Evolutionary conservation across 2,888 invertebrate genomes (phyloP).

Genomic region (Drosophila antonietae): DNA sequence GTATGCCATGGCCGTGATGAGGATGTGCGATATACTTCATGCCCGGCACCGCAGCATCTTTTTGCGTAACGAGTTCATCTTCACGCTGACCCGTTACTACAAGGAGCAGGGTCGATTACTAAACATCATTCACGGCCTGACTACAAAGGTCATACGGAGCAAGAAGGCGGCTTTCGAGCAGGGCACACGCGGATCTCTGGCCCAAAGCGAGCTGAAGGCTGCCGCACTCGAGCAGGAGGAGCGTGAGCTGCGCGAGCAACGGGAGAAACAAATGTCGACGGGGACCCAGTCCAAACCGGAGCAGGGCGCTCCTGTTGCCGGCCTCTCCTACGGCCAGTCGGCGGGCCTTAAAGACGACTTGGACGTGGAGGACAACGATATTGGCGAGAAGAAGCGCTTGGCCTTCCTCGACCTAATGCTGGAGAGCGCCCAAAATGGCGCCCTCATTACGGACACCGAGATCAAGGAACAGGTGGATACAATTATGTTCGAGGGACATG

Average conservation of each 20-base stretch:
- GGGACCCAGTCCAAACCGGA: conserved; percentile 12
- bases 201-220: conserved; percentile 72
- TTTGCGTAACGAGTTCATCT: conserved; percentile 91
- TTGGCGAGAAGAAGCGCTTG: conserved; percentile 92
- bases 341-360: conserved; percentile 91
- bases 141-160: conserved; percentile 91
- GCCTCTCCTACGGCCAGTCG: conserved; percentile 90
- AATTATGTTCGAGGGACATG: conserved; percentile 95
- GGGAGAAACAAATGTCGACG: conserved; percentile 7
- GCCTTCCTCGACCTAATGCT: conserved; percentile 95
- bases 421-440: conserved; percentile 90
- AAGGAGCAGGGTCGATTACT: conserved; percentile 91
- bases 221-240: conserved; percentile 62
- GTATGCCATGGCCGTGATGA: conserved; percentile 95
- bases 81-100: conserved; percentile 91
- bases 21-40: conserved; percentile 94
- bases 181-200: conserved; percentile 86
- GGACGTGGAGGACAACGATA: conserved; percentile 91
- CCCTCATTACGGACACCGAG: conserved; percentile 90
- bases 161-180: conserved; percentile 91
- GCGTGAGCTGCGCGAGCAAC: conserved; percentile 29
- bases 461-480: conserved; percentile 94
- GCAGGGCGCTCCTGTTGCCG: conserved; percentile 86
- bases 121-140: conserved; percentile 91
- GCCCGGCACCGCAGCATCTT: conserved; percentile 92